These are phyloP conservation scores for Cydia splendana DNA, from an alignment of 1,140 invertebrate genomes.

Conservation along the genomic window DNA sequence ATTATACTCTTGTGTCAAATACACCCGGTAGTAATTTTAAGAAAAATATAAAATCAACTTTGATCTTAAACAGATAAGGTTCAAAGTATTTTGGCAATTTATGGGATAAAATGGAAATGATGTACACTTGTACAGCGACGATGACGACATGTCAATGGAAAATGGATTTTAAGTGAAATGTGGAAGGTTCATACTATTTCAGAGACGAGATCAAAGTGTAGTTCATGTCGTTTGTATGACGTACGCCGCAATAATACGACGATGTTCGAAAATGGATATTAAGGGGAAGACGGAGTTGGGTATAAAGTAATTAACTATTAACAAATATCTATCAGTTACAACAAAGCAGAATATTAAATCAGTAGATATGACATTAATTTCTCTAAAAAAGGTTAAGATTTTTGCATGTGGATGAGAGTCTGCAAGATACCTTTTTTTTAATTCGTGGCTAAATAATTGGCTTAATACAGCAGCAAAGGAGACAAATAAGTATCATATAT, in stretches of 20 bases:
- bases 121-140: constrained; percentile 45
- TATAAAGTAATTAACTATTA: not conserved
- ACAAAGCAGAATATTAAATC: not conserved
- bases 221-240: constrained; percentile 58
- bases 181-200: constrained; percentile 46
- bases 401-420: too few relatives aligned
- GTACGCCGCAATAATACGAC: constrained; percentile 65
- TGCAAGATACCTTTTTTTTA: too few relatives aligned
- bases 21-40: constrained; percentile 43
- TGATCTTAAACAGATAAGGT: constrained; percentile 38
- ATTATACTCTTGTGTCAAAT: constrained; percentile 55
- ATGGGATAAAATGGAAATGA: constrained; percentile 50
- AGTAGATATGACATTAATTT: not conserved
- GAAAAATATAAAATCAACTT: constrained; percentile 43
- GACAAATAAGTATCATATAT: too few relatives aligned
- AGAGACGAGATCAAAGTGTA: constrained; percentile 60
- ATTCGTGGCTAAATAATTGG: too few relatives aligned
- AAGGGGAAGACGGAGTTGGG: constrained; percentile 45
- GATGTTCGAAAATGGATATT: constrained; percentile 63
- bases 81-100: constrained; percentile 34
- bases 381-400: too few relatives aligned
- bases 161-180: constrained; percentile 44
- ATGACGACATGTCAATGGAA: constrained; percentile 42
- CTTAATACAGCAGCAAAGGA: too few relatives aligned
- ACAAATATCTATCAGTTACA: not conserved